Evolutionary conservation across 2,888 invertebrate species (phyloP).

Genomic region (Abscondita cerata): DNA sequence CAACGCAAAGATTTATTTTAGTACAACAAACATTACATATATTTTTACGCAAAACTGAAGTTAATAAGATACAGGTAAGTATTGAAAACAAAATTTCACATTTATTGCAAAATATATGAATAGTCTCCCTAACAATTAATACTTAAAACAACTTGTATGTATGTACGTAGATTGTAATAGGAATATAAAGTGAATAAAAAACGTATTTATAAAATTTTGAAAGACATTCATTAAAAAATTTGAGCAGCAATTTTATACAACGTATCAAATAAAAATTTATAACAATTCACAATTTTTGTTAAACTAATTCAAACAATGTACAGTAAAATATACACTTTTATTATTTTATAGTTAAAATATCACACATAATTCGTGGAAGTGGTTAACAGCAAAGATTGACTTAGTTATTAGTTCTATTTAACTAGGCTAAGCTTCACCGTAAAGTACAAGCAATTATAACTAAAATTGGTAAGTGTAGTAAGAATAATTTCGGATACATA

Average conservation of each 20-base stretch:
- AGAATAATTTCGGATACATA: conserved; percentile 3
- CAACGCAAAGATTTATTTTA: not conserved
- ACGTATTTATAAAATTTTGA: not conserved
- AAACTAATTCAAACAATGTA: conserved; percentile 26
- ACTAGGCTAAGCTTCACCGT: conserved; percentile 23
- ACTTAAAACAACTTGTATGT: too few species aligned
- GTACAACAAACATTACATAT: too few species aligned
- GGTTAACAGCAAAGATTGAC: conserved; percentile 34
- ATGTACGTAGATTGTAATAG: too few species aligned
- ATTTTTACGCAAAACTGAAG: not conserved
- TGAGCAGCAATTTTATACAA: not conserved
- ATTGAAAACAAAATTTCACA: conserved; percentile 7
- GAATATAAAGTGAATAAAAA: too few species aligned
- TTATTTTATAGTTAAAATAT: conserved; percentile 32
- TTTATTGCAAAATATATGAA: too few species aligned
- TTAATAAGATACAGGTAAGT: too few species aligned
- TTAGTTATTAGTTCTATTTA: conserved; percentile 17
- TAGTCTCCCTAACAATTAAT: too few species aligned
- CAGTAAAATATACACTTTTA: conserved; percentile 30
- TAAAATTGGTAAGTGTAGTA: conserved; percentile 8
- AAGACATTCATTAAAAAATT: not conserved
- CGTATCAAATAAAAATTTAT: not conserved
- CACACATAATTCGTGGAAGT: conserved; percentile 42
- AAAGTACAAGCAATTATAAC: conserved; percentile 7
- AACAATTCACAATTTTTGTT: not conserved